Evolutionary conservation across 2,888 invertebrate genomes (phyloP).

Genomic region (Lutraria lutraria): DNA sequence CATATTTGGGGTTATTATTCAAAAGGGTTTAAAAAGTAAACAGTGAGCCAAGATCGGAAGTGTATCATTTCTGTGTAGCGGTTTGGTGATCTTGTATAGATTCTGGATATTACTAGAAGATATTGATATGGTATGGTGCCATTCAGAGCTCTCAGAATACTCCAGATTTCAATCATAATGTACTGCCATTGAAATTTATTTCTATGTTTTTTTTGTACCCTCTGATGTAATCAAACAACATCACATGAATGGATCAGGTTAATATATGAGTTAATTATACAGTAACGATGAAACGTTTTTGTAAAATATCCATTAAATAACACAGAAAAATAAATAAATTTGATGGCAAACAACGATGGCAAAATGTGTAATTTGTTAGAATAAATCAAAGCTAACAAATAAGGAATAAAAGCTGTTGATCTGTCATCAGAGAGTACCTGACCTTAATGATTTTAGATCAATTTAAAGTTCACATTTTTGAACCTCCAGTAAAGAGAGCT

Average conservation of each 20-base stretch:
- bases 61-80: slow-evolving; percentile 36
- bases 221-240: not conserved
- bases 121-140: slow-evolving; percentile 37
- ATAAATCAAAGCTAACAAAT: slow-evolving; percentile 1
- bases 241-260: slow-evolving; percentile 9
- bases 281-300: not conserved
- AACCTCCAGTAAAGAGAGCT: not conserved
- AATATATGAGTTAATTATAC: slow-evolving; percentile 25
- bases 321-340: slow-evolving; percentile 7
- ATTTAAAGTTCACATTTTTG: not conserved
- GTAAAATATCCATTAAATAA: not conserved
- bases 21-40: slow-evolving; percentile 66
- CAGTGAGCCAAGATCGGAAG: slow-evolving; percentile 37
- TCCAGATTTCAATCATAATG: slow-evolving; percentile 5
- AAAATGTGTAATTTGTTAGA: slow-evolving; percentile 2
- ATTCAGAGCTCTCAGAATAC: slow-evolving; percentile 11
- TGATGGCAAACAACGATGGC: slow-evolving; percentile 4
- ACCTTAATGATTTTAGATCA: not conserved
- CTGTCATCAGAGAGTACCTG: not conserved
- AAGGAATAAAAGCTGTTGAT: not conserved
- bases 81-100: slow-evolving; percentile 31
- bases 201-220: not conserved
- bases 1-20: slow-evolving; percentile 53
- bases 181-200: slow-evolving; percentile 5
- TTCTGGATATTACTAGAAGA: slow-evolving; percentile 34